These are phyloP conservation scores for Gallinago media DNA, from an alignment of 2,113 vertebrate genomes.

Conservation along the genomic window DNA sequence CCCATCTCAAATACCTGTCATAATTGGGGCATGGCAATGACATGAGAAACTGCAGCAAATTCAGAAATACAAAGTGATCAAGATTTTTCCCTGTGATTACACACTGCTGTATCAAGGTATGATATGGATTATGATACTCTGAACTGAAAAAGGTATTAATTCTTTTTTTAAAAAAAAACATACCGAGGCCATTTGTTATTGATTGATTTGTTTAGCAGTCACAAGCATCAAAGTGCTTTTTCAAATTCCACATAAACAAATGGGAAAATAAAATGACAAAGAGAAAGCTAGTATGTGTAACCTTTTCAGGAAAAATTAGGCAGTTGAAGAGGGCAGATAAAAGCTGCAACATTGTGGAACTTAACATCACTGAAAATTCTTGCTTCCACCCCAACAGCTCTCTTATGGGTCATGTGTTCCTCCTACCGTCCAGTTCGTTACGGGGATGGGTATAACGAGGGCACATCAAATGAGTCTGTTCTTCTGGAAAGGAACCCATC, in stretches of 20 bases:
- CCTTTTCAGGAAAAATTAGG: neutral
- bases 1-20: neutral
- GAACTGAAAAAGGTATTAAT: neutral
- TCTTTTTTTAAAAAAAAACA: neutral
- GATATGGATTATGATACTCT: neutral
- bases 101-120: neutral
- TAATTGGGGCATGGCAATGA: neutral
- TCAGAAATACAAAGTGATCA: neutral
- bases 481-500: neutral
- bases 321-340: neutral
- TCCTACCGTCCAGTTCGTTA: neutral
- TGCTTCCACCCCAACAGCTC: fast-evolving
- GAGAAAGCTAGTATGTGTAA: neutral
- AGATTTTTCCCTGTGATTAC: neutral
- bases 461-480: neutral
- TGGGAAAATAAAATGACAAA: neutral
- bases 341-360: neutral
- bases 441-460: neutral
- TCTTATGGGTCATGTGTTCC: neutral
- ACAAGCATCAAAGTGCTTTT: fast-evolving
- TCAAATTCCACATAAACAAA: neutral
- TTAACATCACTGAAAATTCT: neutral
- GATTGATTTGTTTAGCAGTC: neutral
- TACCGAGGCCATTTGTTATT: neutral
- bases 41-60: neutral